A percentile compares a stretch with the other conserved stretches of the same genome.
phyloP scores from a whole-genome alignment of 2,888 invertebrate genomes.

The Drosophila atripex region DNA sequence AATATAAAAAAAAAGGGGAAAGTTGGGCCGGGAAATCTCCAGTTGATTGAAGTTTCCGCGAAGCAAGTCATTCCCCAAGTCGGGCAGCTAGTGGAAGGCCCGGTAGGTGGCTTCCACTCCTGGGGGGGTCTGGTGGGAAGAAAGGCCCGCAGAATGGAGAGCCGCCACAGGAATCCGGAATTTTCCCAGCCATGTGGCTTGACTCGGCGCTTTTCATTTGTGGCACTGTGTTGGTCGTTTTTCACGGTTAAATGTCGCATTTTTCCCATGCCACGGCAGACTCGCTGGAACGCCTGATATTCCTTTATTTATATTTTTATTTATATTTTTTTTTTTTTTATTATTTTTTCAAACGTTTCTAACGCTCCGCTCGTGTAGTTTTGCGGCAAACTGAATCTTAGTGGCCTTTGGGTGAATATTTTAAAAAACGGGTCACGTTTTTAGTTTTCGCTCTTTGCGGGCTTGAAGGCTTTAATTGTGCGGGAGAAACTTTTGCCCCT shows the following conservation, averaged over 20 bases:
- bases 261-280: slow-evolving; percentile 5
- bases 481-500: background rate
- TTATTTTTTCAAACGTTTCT: background rate
- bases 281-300: background rate
- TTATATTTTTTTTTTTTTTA: slow-evolving; percentile 1
- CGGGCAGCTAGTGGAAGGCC: background rate
- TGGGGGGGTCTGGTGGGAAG: background rate
- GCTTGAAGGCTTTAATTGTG: background rate
- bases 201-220: slow-evolving; percentile 1
- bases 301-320: slow-evolving; percentile 8
- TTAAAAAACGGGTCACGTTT: background rate
- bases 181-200: slow-evolving; percentile 1
- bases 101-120: background rate
- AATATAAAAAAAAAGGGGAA: background rate
- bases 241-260: slow-evolving; percentile 7
- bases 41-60: slow-evolving; percentile 25
- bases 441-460: background rate
- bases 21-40: slow-evolving; percentile 7
- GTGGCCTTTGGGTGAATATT: background rate
- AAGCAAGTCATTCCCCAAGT: slow-evolving; percentile 7
- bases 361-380: background rate
- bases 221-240: background rate
- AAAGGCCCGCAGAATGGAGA: background rate
- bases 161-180: slow-evolving; percentile 1
- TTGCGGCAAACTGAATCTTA: background rate